Base-by-base conservation (phyloP, 2,113 vertebrate genomes). In the Campylorhamphus procurvoides region DNA sequence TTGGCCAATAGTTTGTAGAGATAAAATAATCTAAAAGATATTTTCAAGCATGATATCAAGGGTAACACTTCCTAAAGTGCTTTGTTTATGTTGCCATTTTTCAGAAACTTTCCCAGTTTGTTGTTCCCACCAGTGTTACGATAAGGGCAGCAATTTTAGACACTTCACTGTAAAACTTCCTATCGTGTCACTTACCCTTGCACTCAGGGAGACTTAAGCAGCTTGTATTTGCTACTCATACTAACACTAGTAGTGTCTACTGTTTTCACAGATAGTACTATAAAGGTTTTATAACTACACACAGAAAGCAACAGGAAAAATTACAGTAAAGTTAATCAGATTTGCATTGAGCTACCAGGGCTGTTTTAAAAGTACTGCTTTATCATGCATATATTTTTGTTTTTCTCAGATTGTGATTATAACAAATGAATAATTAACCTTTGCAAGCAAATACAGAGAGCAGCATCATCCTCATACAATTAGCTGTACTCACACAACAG, bases 201-300 rank as follows among this genome's bases (percentile, higher is more conserved):
- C 74, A 63, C 77, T 64, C 19, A 81, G 76, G 60, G 91, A 93
- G 77, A 78, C 11, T 52, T 82, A 52, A 40, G 87, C 87, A 95
- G 93, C 89, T 95, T 96, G 60, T 55, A 78, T 87, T 87, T 94
- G 85, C 87, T 89, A 63, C 81, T 84, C 81, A 35, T 24, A 39
- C 69, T 46, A 47, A 8, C 75, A 67, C 29, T 22, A 59, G 52
- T 35, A 87, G 64, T 78, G 29, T 80, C 67, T 66, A 13, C 40
- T 81, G 33, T 55, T 89, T 74, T 62, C 73, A 77, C 40, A 52
- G 76, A 55, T 19, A 89, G 47, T 56, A 73, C 67, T 24, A 18
- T 13, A 86, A 58, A 39, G 60, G 64, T 53, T 93, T 92, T 80
- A 13, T 31, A 89, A 59, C 55, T 50, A n/a, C 4, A 5, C 68